phyloP scores from a whole-genome alignment of 2,888 invertebrate species.

The Petrolisthes manimaculis region DNA sequence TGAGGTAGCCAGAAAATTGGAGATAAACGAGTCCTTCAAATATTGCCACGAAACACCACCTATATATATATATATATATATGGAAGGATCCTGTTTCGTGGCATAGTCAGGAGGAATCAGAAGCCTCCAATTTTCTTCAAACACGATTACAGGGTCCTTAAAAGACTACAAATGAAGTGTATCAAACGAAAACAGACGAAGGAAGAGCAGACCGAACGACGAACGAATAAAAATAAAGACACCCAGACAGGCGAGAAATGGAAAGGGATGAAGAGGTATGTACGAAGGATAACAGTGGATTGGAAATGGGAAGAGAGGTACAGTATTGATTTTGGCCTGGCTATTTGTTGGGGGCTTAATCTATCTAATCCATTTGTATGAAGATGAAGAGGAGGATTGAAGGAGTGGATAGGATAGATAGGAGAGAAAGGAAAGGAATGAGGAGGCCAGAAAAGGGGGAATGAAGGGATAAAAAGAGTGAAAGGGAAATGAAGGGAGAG shows the following conservation, averaged over 20 bases:
- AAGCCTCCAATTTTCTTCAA: too few species aligned
- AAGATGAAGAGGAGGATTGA: background rate
- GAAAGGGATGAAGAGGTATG: background rate
- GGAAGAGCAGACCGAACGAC: too few species aligned
- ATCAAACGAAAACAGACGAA: too few species aligned
- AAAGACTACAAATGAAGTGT: too few species aligned
- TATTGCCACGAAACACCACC: too few species aligned
- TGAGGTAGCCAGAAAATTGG: too few species aligned
- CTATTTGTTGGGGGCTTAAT: background rate
- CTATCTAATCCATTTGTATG: background rate
- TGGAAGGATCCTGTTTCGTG: too few species aligned
- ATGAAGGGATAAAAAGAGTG: background rate
- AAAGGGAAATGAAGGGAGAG: background rate
- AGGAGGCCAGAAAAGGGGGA: background rate
- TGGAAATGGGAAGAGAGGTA: background rate
- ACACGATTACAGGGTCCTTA: too few species aligned
- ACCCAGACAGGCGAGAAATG: slow-evolving; percentile 13
- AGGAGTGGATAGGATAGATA: background rate
- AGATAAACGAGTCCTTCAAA: too few species aligned
- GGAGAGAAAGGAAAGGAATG: background rate
- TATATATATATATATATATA: too few species aligned
- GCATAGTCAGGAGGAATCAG: too few species aligned
- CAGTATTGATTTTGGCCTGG: background rate
- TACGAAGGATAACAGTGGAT: background rate
- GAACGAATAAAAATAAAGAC: slow-evolving; percentile 1